These are phyloP conservation scores for Sphaerophoria rueppellii DNA, from an alignment of 2,888 invertebrate genomes.

Conservation along the genomic window DNA sequence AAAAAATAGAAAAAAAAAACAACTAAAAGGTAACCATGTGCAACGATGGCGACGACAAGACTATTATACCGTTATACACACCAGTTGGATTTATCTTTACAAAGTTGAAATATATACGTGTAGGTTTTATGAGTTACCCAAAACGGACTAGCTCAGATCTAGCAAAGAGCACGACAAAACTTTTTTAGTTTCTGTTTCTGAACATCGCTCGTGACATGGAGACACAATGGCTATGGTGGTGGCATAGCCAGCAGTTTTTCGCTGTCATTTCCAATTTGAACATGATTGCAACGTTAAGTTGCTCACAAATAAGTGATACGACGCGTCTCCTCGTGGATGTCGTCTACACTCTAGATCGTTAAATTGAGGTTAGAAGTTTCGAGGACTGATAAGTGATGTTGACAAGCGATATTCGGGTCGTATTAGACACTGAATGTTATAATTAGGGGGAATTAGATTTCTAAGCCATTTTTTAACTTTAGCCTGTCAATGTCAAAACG, in stretches of 20 bases:
- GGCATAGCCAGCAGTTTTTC: constrained; percentile 48
- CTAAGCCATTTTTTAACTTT: too few relatives aligned
- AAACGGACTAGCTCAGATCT: constrained; percentile 1
- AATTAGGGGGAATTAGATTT: not conserved
- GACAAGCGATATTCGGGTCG: not conserved
- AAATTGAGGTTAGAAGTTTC: not conserved
- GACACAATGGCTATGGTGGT: constrained; percentile 43
- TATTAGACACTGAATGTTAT: not conserved
- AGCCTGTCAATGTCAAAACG: too few relatives aligned
- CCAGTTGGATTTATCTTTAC: constrained; percentile 1
- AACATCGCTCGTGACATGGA: constrained; percentile 51
- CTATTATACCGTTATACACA: constrained; percentile 36
- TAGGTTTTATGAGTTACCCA: constrained; percentile 21
- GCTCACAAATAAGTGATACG: constrained; percentile 29
- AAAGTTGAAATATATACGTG: constrained; percentile 15
- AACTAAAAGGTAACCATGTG: constrained; percentile 63
- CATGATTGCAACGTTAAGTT: constrained; percentile 53
- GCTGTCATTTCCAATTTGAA: constrained; percentile 65
- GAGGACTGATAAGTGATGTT: not conserved
- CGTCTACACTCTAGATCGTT: not conserved
- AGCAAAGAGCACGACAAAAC: not conserved
- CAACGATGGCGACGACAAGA: constrained; percentile 50
- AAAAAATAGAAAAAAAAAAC: constrained; percentile 8
- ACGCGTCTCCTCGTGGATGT: too few relatives aligned
- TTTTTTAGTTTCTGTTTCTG: constrained; percentile 12